These are phyloP conservation scores for Phenganax marumi DNA, from an alignment of 92 coral and sea anemone genomes.

Conservation along the genomic window DNA sequence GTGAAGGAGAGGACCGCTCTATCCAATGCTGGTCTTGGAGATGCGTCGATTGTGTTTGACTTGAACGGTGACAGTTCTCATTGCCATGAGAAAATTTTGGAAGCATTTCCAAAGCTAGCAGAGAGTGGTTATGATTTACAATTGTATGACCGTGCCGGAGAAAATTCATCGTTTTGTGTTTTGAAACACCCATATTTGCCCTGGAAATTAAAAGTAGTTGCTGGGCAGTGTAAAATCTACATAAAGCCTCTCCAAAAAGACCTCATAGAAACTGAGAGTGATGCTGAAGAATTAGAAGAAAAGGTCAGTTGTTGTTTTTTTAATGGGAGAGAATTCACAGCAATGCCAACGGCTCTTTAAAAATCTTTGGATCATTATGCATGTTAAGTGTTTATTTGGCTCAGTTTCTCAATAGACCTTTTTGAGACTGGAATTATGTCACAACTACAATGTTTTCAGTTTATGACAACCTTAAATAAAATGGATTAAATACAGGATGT, in stretches of 20 bases:
- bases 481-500: no score
- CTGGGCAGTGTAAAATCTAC: conserved; percentile 29
- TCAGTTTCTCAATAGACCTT: no score
- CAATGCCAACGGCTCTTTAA: no score
- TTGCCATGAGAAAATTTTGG: conserved; percentile 35
- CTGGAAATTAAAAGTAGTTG: conserved; percentile 24
- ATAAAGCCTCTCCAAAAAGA: conserved; percentile 33
- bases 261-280: conserved; percentile 21
- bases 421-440: no score
- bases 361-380: no score
- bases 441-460: no score
- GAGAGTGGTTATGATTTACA: conserved; percentile 25
- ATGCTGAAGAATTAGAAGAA: conserved; percentile 30
- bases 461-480: no score
- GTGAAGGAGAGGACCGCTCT: conserved; percentile 31
- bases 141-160: conserved; percentile 36
- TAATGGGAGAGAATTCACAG: no score
- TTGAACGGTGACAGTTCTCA: conserved; percentile 31
- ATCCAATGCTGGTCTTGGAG: conserved; percentile 38
- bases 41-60: conserved; percentile 17
- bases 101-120: conserved; percentile 29
- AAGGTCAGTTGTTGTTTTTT: conserved; percentile 29
- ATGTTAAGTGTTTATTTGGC: no score
- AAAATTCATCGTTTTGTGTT: conserved; percentile 24
- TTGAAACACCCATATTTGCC: conserved; percentile 38